Evolutionary conservation across 2,113 vertebrate species (phyloP).

Genomic region (Elaphurus davidianus): DNA sequence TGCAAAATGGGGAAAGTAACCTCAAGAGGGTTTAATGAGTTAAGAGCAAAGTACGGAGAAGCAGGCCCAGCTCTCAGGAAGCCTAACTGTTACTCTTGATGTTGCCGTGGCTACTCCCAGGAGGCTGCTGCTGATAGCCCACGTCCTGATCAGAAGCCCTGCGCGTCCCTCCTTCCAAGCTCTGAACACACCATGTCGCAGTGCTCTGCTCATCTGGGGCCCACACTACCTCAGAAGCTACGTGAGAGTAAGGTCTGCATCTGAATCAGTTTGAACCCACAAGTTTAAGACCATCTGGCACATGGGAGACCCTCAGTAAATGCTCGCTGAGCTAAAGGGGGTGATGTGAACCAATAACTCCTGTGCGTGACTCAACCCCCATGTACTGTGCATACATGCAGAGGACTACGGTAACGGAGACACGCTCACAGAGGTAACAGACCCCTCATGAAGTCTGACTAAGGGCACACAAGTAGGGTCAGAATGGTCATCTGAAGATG

Average conservation of each 20-base stretch:
- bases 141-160: background rate
- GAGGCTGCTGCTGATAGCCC: background rate
- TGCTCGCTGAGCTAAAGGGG: background rate
- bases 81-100: fast-evolving
- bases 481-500: fast-evolving
- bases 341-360: fast-evolving
- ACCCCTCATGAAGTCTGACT: background rate
- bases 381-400: fast-evolving
- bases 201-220: background rate
- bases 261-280: background rate
- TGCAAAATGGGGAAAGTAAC: background rate
- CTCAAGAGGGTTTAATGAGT: background rate
- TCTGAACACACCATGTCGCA: fast-evolving
- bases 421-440: fast-evolving
- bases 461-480: fast-evolving
- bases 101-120: fast-evolving
- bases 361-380: background rate
- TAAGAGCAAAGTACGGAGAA: fast-evolving
- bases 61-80: background rate
- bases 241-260: background rate
- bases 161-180: fast-evolving
- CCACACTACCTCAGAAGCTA: background rate
- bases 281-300: background rate
- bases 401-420: fast-evolving
- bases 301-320: fast-evolving